Conservation (phyloP, 2,113 vertebrate genomes). For the Chroicocephalus ridibundus region DNA sequence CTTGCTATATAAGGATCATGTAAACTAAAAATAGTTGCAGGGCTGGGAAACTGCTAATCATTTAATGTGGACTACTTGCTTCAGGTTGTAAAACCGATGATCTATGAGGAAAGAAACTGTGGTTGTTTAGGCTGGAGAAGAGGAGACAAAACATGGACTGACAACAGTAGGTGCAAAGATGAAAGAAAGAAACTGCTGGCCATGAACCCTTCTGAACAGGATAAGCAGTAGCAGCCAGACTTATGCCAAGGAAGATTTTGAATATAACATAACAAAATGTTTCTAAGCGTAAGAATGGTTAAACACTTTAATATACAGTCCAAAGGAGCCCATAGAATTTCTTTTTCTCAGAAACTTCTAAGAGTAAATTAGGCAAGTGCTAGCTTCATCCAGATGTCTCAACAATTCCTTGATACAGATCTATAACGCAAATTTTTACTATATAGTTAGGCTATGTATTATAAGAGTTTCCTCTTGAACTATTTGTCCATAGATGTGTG, state of each 20-base stretch:
- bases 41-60: neutral
- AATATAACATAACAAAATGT: neutral
- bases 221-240: neutral
- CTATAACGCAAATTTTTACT: neutral
- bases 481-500: neutral
- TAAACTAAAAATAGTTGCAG: neutral
- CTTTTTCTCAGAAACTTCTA: neutral
- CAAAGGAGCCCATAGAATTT: neutral
- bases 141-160: neutral
- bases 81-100: neutral
- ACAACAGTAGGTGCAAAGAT: neutral
- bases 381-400: neutral
- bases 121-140: neutral
- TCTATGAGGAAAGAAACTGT: neutral
- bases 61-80: neutral
- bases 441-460: neutral
- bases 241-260: neutral
- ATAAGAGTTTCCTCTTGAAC: neutral
- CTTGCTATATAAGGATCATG: neutral
- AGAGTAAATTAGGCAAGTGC: neutral
- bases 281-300: neutral
- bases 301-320: neutral
- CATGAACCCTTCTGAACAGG: neutral
- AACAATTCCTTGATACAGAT: neutral
- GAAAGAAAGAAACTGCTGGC: neutral